These are phyloP conservation scores for Busseola fusca DNA, from an alignment of 2,888 invertebrate species.

Conservation along the genomic window DNA sequence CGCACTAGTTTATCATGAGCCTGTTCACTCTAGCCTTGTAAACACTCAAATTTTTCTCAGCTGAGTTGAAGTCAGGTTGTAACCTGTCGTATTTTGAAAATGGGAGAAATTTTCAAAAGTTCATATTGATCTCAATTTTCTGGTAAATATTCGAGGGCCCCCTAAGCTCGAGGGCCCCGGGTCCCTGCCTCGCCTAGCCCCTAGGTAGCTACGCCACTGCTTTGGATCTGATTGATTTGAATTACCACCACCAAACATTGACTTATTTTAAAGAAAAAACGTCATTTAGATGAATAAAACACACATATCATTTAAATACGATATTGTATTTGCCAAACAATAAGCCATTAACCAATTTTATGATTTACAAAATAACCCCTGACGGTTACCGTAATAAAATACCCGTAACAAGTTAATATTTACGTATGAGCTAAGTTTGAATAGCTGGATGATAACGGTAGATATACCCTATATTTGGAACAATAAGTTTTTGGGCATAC, in stretches of 20 bases:
- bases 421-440: constrained; percentile 17
- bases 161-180: no score
- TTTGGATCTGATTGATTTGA: no score
- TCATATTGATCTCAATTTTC: no score
- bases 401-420: constrained; percentile 32
- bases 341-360: constrained; percentile 42
- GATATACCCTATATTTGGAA: constrained; percentile 17
- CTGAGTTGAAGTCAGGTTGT: no score
- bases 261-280: neutral
- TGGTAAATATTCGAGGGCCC: no score
- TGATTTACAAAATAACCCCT: constrained; percentile 47
- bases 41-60: no score
- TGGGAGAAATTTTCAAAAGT: no score
- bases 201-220: no score
- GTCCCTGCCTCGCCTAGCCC: no score
- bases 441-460: constrained; percentile 31
- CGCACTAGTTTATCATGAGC: no score
- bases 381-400: constrained; percentile 56
- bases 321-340: constrained; percentile 22
- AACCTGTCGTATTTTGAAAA: no score
- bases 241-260: neutral
- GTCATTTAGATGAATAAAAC: neutral
- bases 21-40: no score
- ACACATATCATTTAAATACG: neutral
- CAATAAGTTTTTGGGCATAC: constrained; percentile 23